These are phyloP conservation scores for Nymphalis polychloros DNA, from an alignment of 2,888 invertebrate species.

Conservation along the genomic window DNA sequence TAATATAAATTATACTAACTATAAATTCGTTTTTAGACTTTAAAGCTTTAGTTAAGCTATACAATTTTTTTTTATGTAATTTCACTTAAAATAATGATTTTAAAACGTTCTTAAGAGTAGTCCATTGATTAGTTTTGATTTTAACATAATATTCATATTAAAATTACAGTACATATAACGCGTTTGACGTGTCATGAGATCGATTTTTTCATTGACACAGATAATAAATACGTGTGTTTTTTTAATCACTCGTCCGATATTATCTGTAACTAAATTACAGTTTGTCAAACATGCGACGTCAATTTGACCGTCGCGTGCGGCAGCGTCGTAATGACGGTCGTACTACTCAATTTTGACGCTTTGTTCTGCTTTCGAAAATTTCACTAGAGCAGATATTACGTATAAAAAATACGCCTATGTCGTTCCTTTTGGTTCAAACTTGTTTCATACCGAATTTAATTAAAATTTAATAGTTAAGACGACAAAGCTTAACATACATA, in stretches of 20 bases:
- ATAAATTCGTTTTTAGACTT: too few species aligned
- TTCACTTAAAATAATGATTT: too few species aligned
- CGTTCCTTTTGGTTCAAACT: too few species aligned
- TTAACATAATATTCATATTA: background rate
- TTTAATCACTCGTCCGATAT: background rate
- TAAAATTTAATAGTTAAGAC: too few species aligned
- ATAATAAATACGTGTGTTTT: background rate
- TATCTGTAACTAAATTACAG: conserved; percentile 9
- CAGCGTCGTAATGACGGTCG: conserved; percentile 1
- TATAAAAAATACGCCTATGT: background rate
- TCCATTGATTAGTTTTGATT: too few species aligned
- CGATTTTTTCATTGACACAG: conserved; percentile 4
- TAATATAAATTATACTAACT: too few species aligned
- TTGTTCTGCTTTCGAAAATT: background rate
- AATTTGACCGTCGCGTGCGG: conserved; percentile 1
- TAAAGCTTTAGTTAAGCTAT: too few species aligned
- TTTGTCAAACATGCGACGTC: conserved; percentile 8
- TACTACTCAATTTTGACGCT: background rate
- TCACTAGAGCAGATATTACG: background rate
- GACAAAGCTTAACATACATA: too few species aligned
- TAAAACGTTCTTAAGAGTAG: too few species aligned
- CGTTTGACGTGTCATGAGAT: background rate
- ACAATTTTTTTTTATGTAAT: too few species aligned
- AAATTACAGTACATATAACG: background rate
- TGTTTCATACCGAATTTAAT: too few species aligned